phyloP scores from a whole-genome alignment of 2,888 invertebrate species.

The Oegoconia quadripuncta region DNA sequence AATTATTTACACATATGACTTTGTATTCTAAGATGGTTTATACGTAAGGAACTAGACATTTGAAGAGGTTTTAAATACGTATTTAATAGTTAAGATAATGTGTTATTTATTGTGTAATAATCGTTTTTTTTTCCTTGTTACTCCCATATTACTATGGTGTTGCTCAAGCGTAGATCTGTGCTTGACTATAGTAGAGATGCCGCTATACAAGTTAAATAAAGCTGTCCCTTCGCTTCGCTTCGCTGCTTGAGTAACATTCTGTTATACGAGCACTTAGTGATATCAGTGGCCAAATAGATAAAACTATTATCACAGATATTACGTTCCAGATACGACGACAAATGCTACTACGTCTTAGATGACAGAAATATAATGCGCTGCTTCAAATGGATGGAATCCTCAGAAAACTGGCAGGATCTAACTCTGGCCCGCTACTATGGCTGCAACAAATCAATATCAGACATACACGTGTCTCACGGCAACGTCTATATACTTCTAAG shows the following conservation, averaged over 20 bases:
- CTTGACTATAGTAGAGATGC: too few species aligned
- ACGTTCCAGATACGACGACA: conserved; percentile 30
- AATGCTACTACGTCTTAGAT: conserved; percentile 30
- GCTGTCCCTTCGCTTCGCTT: too few species aligned
- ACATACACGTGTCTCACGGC: conserved; percentile 24
- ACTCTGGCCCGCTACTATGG: conserved; percentile 29
- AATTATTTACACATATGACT: too few species aligned
- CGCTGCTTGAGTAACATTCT: too few species aligned
- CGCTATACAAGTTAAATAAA: too few species aligned
- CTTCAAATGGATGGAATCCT: conserved; percentile 9
- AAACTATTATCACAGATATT: background rate
- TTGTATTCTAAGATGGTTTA: too few species aligned
- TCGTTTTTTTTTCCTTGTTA: background rate
- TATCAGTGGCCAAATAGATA: too few species aligned
- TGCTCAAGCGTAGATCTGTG: background rate
- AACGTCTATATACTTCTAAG: conserved; percentile 32
- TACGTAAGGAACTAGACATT: too few species aligned
- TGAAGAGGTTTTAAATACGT: too few species aligned
- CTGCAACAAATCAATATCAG: conserved; percentile 14
- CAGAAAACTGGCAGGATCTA: conserved; percentile 19
- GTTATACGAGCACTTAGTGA: too few species aligned
- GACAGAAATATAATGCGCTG: conserved; percentile 19
- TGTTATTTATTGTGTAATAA: background rate
- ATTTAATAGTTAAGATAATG: too few species aligned
- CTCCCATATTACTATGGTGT: too few species aligned